Percentiles rank a stretch among this genome's conserved stretches.
These are phyloP conservation scores for Ibycter americanus DNA, from an alignment of 2,797 vertebrate genomes.

Conservation along the genomic window DNA sequence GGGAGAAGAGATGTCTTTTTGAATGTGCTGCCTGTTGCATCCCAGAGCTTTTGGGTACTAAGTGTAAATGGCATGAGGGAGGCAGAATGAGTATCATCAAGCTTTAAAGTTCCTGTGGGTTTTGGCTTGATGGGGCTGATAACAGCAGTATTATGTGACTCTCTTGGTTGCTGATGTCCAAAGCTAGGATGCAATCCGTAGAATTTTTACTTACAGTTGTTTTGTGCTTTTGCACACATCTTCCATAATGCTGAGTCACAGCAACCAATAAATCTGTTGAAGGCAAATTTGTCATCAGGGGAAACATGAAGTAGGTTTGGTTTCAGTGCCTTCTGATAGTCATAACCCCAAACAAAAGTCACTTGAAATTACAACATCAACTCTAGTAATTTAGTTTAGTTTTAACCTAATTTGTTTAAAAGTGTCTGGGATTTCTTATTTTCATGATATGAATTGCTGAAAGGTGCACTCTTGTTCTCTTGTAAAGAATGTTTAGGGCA, in stretches of 20 bases:
- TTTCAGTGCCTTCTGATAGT: not conserved
- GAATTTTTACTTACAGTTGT: not conserved
- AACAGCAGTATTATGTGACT: not conserved
- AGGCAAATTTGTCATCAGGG: not conserved
- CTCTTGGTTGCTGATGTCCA: not conserved
- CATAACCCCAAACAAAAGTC: not conserved
- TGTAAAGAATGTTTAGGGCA: not conserved
- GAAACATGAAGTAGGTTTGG: not conserved
- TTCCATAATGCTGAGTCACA: conserved; percentile 8
- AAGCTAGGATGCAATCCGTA: not conserved
- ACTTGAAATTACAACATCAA: not conserved
- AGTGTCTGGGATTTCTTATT: not conserved
- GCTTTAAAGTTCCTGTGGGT: not conserved
- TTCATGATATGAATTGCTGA: not conserved
- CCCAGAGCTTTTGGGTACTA: not conserved
- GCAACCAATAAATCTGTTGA: not conserved
- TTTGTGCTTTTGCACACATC: not conserved
- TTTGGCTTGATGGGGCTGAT: not conserved
- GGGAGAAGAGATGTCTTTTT: not conserved
- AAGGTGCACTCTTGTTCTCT: not conserved
- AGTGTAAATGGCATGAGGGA: not conserved
- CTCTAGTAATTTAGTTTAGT: not conserved
- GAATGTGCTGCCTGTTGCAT: not conserved
- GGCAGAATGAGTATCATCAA: rapidly evolving
- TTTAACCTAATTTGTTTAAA: not conserved